These are phyloP conservation scores for Leptatherina wallacei DNA, from an alignment of 2,797 vertebrate genomes.

Conservation along the genomic window DNA sequence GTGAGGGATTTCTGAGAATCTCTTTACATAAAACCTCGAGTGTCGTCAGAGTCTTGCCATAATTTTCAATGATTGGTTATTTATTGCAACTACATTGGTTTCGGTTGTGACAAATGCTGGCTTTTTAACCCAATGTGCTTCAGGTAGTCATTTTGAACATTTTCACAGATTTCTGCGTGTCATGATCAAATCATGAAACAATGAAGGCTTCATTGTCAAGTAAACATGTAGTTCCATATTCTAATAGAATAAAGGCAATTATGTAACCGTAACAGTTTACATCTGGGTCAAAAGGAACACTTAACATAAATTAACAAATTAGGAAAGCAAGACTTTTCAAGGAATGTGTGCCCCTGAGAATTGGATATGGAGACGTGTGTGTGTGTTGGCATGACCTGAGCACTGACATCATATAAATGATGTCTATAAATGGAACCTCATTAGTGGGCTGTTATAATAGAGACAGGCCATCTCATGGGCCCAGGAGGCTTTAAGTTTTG, in stretches of 20 bases:
- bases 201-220: constrained; percentile 3
- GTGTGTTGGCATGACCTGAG: constrained; percentile 66
- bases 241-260: constrained; percentile 19
- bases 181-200: neutral
- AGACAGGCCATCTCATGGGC: constrained; percentile 60
- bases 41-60: neutral
- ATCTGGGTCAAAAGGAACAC: constrained; percentile 59
- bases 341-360: constrained; percentile 53
- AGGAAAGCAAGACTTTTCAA: constrained; percentile 49
- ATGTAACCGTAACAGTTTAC: constrained; percentile 28
- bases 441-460: constrained; percentile 74
- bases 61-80: neutral
- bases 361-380: constrained; percentile 16
- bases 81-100: neutral
- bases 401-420: constrained; percentile 79
- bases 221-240: constrained; percentile 14
- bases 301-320: constrained; percentile 44
- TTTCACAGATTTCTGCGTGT: neutral
- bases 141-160: no score
- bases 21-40: neutral
- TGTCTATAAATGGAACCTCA: constrained; percentile 81
- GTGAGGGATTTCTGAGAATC: neutral
- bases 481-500: constrained; percentile 57
- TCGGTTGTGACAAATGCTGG: no score
- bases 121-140: no score